These are phyloP conservation scores for Ennomos erosarius DNA, from an alignment of 2,888 invertebrate species.

Conservation along the genomic window DNA sequence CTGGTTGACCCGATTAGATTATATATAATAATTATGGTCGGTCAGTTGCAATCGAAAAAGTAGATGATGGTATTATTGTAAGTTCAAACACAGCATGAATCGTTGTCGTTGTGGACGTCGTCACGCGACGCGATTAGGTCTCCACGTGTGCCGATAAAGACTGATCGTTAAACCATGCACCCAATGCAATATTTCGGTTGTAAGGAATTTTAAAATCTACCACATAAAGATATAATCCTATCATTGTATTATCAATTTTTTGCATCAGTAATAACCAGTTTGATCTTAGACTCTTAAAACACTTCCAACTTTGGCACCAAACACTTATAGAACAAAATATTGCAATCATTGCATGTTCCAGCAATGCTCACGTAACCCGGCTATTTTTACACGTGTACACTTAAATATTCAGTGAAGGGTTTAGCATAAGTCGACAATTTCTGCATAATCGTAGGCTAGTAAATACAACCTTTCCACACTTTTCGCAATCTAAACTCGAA, in stretches of 20 bases:
- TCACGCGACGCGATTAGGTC: slow-evolving; percentile 58
- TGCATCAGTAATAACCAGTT: no score
- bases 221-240: no score
- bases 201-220: slow-evolving; percentile 2
- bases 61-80: slow-evolving; percentile 16
- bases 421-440: slow-evolving; percentile 47
- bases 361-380: slow-evolving; percentile 5
- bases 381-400: slow-evolving; percentile 14
- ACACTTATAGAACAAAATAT: neutral
- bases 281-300: no score
- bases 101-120: slow-evolving; percentile 35
- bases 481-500: slow-evolving; percentile 77
- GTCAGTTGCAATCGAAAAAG: slow-evolving; percentile 1
- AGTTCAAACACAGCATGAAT: slow-evolving; percentile 26
- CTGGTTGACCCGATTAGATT: no score
- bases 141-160: slow-evolving; percentile 68
- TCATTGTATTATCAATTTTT: no score
- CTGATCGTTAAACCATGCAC: slow-evolving; percentile 42
- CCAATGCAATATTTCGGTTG: slow-evolving; percentile 30
- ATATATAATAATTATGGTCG: no score
- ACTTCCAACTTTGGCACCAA: neutral
- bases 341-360: neutral
- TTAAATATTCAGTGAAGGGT: slow-evolving; percentile 38
- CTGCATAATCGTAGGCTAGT: slow-evolving; percentile 53
- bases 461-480: slow-evolving; percentile 71